Evolutionary conservation across 2,888 invertebrate genomes (phyloP).

Genomic region (Agrypnus murinus): DNA sequence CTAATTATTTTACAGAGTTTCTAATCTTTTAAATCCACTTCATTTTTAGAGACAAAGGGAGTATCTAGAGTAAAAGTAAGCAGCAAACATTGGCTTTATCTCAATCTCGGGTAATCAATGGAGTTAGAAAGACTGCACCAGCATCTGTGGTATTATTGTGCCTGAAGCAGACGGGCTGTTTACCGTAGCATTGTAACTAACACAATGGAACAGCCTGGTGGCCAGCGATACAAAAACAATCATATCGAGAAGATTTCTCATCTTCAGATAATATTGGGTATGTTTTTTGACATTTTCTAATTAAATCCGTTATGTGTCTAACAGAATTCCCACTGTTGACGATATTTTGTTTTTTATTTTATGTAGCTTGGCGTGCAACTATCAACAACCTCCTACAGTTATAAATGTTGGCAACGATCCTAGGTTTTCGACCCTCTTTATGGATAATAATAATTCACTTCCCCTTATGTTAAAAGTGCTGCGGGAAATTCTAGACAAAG

Average conservation of each 20-base stretch:
- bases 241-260: conserved; percentile 36
- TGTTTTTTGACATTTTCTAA: conserved; percentile 38
- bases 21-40: not conserved
- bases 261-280: conserved; percentile 42
- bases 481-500: too few species aligned
- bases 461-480: conserved; percentile 1
- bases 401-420: conserved; percentile 2
- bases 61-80: conserved; percentile 19
- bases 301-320: conserved; percentile 38
- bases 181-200: conserved; percentile 38
- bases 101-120: conserved; percentile 37
- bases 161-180: conserved; percentile 42
- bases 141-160: conserved; percentile 43
- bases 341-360: conserved; percentile 3
- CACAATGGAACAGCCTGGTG: conserved; percentile 39
- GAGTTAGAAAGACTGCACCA: conserved; percentile 36
- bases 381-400: conserved; percentile 4
- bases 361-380: not conserved
- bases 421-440: not conserved
- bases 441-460: not conserved
- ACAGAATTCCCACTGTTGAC: conserved; percentile 29
- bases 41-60: conserved; percentile 12
- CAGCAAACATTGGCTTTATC: conserved; percentile 36
- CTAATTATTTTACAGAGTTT: not conserved
- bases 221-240: conserved; percentile 44